Evolutionary conservation across 2,888 invertebrate genomes (phyloP).

Genomic region (Pemphredon lugubris): DNA sequence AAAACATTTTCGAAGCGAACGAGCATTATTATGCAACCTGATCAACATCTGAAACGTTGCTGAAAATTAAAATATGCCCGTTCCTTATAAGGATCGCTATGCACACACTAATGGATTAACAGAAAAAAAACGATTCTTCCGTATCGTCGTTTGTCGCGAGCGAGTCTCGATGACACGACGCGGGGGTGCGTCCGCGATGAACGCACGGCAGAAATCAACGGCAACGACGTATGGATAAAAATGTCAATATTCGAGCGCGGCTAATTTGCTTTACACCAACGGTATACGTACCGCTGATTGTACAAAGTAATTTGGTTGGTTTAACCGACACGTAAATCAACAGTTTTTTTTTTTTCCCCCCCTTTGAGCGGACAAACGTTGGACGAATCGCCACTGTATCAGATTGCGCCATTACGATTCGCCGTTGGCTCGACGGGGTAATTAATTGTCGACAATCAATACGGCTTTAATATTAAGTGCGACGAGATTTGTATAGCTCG

Average conservation of each 20-base stretch:
- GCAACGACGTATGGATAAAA: slow-evolving; percentile 61
- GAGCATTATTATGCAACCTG: too few relatives aligned
- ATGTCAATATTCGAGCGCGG: slow-evolving; percentile 64
- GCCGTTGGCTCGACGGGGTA: slow-evolving; percentile 50
- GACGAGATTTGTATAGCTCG: slow-evolving; percentile 36
- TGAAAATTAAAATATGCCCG: too few relatives aligned
- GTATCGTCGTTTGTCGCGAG: slow-evolving; percentile 15
- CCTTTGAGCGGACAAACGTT: slow-evolving; percentile 58
- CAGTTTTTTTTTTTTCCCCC: slow-evolving; percentile 61
- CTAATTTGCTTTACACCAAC: slow-evolving; percentile 64
- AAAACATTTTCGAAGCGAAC: too few relatives aligned
- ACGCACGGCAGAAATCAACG: slow-evolving; percentile 59
- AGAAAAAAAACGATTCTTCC: too few relatives aligned
- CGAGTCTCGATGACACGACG: not conserved
- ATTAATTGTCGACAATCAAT: slow-evolving; percentile 65
- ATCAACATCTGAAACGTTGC: too few relatives aligned
- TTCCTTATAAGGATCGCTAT: too few relatives aligned
- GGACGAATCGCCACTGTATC: slow-evolving; percentile 48
- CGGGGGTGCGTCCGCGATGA: slow-evolving; percentile 49
- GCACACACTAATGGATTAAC: too few relatives aligned
- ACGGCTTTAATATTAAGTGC: slow-evolving; percentile 64
- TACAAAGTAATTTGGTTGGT: slow-evolving; percentile 69
- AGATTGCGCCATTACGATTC: slow-evolving; percentile 64
- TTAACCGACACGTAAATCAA: slow-evolving; percentile 67
- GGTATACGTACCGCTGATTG: slow-evolving; percentile 58